Percentiles rank a stretch among this genome's conserved stretches.
These are phyloP conservation scores for Mythimna impura DNA, from an alignment of 2,888 invertebrate species.

Conservation along the genomic window DNA sequence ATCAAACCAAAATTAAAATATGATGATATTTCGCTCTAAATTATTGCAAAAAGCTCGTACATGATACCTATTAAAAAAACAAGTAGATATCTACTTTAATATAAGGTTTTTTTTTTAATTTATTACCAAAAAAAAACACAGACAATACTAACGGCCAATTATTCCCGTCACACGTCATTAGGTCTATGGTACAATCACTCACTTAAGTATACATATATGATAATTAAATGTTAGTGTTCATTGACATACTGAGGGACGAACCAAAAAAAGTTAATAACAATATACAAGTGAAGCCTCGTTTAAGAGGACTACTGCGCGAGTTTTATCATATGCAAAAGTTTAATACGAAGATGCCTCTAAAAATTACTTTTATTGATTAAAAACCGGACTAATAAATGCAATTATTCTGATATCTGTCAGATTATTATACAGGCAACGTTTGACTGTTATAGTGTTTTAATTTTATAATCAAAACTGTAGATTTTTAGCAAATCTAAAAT, in stretches of 20 bases:
- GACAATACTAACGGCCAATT: conserved; percentile 20
- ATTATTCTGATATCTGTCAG: too few species aligned
- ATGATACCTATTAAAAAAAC: not conserved
- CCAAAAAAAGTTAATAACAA: conserved; percentile 43
- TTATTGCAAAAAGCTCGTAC: conserved; percentile 33
- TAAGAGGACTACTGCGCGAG: not conserved
- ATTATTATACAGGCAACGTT: too few species aligned
- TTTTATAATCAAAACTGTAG: too few species aligned
- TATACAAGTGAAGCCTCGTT: conserved; percentile 17
- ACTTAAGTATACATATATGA: conserved; percentile 26
- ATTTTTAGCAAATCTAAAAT: too few species aligned
- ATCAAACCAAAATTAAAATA: conserved; percentile 23
- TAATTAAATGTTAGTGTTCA: conserved; percentile 35
- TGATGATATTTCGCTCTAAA: conserved; percentile 38
- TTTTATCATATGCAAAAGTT: too few species aligned
- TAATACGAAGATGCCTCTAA: too few species aligned
- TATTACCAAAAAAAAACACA: conserved; percentile 17
- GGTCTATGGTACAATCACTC: conserved; percentile 15
- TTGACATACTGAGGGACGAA: conserved; percentile 33
- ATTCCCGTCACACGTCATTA: conserved; percentile 38
- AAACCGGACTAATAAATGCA: too few species aligned
- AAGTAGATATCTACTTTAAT: not conserved
- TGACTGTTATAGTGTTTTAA: too few species aligned
- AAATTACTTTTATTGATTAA: too few species aligned
- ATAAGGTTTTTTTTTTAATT: not conserved